Evolutionary conservation across 2,888 invertebrate genomes (phyloP).

Genomic region (Amphipyra berbera): DNA sequence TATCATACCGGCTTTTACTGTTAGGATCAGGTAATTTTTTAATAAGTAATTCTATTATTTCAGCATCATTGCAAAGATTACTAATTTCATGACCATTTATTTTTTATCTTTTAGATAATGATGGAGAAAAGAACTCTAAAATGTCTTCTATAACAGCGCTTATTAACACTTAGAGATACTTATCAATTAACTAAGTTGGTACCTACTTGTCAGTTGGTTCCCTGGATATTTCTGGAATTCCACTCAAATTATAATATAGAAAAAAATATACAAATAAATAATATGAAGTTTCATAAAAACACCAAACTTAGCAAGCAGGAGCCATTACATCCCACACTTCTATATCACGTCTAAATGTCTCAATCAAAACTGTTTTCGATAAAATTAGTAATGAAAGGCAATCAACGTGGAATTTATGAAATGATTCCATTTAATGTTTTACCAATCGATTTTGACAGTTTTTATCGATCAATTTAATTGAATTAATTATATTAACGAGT

Average conservation of each 20-base stretch:
- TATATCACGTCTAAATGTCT: slow-evolving; percentile 32
- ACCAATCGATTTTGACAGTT: slow-evolving; percentile 53
- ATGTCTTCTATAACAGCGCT: too few relatives aligned
- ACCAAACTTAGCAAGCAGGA: slow-evolving; percentile 22
- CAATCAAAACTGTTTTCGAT: slow-evolving; percentile 50
- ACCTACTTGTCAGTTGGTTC: not conserved
- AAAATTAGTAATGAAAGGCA: slow-evolving; percentile 47
- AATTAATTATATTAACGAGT: slow-evolving; percentile 54
- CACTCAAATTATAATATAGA: slow-evolving; percentile 9
- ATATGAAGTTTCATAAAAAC: slow-evolving; percentile 30
- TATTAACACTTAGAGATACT: not conserved
- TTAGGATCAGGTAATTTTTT: too few relatives aligned
- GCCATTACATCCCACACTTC: slow-evolving; percentile 35
- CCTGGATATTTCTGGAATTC: slow-evolving; percentile 9
- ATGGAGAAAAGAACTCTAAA: too few relatives aligned
- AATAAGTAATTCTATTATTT: too few relatives aligned
- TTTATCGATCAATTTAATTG: slow-evolving; percentile 51
- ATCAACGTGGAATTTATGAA: slow-evolving; percentile 52
- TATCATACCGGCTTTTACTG: too few relatives aligned
- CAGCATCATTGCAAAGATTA: too few relatives aligned
- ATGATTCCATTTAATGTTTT: slow-evolving; percentile 43
- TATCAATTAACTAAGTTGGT: not conserved
- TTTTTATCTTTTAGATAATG: too few relatives aligned
- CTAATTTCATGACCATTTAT: too few relatives aligned
- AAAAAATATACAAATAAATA: slow-evolving; percentile 22